A percentile compares a stretch with the other conserved stretches of the same genome.
Evolutionary conservation across 92 coral and sea anemone genomes (phyloP).

Genomic region (Isaurus tuberculatus): DNA sequence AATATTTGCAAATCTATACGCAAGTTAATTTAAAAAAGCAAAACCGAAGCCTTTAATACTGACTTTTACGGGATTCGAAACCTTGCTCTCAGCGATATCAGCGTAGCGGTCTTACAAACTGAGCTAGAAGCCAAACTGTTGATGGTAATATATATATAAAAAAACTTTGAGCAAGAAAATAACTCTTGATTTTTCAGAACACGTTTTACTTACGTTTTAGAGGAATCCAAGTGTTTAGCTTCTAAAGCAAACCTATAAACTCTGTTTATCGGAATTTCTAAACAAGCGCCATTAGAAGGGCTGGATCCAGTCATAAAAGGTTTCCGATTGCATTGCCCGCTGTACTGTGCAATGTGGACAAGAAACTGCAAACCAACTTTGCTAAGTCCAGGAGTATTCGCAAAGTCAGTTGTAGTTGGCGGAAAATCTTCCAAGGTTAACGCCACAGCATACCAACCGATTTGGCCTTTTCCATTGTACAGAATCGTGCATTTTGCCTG

Average conservation of each 20-base stretch:
- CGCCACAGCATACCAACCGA: slow-evolving; percentile 33
- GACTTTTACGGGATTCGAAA: too few relatives aligned
- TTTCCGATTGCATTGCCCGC: slow-evolving; percentile 43
- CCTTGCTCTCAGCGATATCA: too few relatives aligned
- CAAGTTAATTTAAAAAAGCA: too few relatives aligned
- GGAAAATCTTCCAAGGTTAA: slow-evolving; percentile 29
- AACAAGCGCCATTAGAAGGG: slow-evolving; percentile 47
- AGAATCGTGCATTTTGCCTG: slow-evolving; percentile 27
- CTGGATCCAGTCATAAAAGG: slow-evolving; percentile 48
- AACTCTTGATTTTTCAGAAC: not conserved
- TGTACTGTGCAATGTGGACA: slow-evolving; percentile 43
- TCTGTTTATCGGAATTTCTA: slow-evolving; percentile 33
- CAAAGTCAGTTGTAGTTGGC: not conserved
- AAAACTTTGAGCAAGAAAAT: not conserved
- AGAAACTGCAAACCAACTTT: slow-evolving; percentile 60
- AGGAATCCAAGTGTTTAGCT: slow-evolving; percentile 59
- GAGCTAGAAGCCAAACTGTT: not conserved
- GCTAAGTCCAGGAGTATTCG: not conserved
- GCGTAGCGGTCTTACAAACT: too few relatives aligned
- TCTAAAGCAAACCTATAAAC: slow-evolving; percentile 23
- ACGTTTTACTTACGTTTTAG: slow-evolving; percentile 40
- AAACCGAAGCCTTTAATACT: too few relatives aligned
- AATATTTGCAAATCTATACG: too few relatives aligned
- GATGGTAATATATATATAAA: not conserved
- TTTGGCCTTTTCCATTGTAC: slow-evolving; percentile 21